A percentile compares a stretch with the other conserved stretches of the same genome.
These are phyloP conservation scores for Calephelis virginiensis DNA, from an alignment of 1,140 invertebrate species.

Conservation along the genomic window DNA sequence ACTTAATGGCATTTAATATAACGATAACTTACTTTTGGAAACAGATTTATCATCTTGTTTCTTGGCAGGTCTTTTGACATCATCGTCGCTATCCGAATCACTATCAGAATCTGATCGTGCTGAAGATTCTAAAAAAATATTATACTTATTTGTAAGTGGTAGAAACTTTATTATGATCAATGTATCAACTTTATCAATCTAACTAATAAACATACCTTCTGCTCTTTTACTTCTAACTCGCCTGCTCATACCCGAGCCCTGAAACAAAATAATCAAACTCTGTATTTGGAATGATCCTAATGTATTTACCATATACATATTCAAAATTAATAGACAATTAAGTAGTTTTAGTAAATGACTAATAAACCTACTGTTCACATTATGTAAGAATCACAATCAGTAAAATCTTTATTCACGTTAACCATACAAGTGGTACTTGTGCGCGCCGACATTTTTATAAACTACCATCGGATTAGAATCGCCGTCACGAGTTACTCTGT, in stretches of 20 bases:
- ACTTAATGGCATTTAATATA: neutral
- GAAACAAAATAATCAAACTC: constrained; percentile 24
- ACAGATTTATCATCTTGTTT: constrained; percentile 60
- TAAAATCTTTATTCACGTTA: too few species aligned
- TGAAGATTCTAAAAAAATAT: constrained; percentile 74
- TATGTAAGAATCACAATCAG: too few species aligned
- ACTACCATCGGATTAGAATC: too few species aligned
- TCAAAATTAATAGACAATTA: too few species aligned
- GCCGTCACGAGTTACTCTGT: too few species aligned
- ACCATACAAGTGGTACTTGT: too few species aligned
- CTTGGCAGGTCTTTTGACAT: constrained; percentile 64
- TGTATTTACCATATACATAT: too few species aligned
- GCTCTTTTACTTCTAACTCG: constrained; percentile 80
- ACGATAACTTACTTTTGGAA: constrained; percentile 50
- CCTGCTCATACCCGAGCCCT: constrained; percentile 79
- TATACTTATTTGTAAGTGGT: neutral
- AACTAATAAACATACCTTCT: constrained; percentile 80
- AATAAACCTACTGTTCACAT: too few species aligned
- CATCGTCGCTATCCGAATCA: constrained; percentile 80
- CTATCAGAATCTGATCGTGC: constrained; percentile 80
- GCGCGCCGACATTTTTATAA: too few species aligned
- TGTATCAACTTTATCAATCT: neutral
- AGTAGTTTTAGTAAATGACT: too few species aligned
- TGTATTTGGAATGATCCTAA: neutral
- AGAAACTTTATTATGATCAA: neutral